Evolutionary conservation across 2,113 vertebrate genomes (phyloP).

Genomic region (Notothenia rossii): DNA sequence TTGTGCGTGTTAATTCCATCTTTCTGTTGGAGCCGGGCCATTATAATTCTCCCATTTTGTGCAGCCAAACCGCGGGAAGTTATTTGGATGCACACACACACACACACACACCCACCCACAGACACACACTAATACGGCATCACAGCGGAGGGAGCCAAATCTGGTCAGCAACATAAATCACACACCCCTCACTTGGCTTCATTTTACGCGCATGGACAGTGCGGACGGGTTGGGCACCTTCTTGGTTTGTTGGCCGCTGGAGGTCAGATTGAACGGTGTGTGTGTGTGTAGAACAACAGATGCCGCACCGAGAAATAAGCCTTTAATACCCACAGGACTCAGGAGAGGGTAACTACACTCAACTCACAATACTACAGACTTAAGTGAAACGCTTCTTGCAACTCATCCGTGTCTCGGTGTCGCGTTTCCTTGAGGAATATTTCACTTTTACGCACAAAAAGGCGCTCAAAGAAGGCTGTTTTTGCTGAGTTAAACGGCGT

Average conservation of each 20-base stretch:
- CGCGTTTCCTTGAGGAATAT: neutral
- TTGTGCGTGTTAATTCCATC: constrained; percentile 48
- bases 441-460: constrained; percentile 37
- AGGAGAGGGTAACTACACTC: constrained; percentile 61
- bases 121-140: constrained; percentile 15
- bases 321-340: constrained; percentile 78
- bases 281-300: constrained; percentile 75
- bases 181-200: constrained; percentile 13
- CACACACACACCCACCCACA: neutral
- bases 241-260: constrained; percentile 28
- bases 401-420: constrained; percentile 35
- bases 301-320: constrained; percentile 80
- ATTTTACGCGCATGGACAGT: constrained; percentile 10
- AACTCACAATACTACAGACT: constrained; percentile 45
- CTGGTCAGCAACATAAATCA: constrained; percentile 21
- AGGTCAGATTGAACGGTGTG: constrained; percentile 67
- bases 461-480: neutral
- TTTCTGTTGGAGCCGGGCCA: constrained; percentile 43
- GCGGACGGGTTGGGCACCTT: constrained; percentile 38
- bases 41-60: constrained; percentile 40
- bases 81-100: constrained; percentile 8
- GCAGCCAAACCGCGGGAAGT: constrained; percentile 42
- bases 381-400: constrained; percentile 52
- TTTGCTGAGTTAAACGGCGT: neutral
- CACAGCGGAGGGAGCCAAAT: constrained; percentile 16